Evolutionary conservation across 2,797 vertebrate genomes (phyloP).

Genomic region (Muscicapa comitata): DNA sequence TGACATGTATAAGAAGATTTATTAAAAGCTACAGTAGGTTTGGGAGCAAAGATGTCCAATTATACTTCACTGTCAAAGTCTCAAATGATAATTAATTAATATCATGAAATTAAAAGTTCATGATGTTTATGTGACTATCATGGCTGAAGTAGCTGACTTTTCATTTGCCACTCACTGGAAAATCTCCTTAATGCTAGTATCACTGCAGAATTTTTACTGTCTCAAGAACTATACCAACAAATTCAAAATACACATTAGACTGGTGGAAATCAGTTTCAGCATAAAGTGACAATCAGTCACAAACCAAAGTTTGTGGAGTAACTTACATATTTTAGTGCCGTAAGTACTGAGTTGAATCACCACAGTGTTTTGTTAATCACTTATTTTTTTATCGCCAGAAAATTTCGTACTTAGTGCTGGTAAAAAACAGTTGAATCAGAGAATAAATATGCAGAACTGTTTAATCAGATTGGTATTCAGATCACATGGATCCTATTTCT

Average conservation of each 20-base stretch:
- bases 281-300: background rate
- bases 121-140: background rate
- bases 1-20: background rate
- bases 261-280: background rate
- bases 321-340: background rate
- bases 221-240: background rate
- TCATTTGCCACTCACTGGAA: background rate
- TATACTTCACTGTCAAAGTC: background rate
- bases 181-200: background rate
- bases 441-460: background rate
- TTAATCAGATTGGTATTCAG: background rate
- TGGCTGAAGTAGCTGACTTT: background rate
- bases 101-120: slow-evolving; percentile 13
- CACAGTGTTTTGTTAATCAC: background rate
- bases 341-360: background rate
- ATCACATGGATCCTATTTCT: background rate
- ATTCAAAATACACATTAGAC: background rate
- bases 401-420: background rate
- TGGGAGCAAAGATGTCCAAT: background rate
- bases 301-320: background rate
- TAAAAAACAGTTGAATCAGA: background rate
- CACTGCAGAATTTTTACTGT: background rate
- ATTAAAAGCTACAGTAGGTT: background rate
- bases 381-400: background rate
- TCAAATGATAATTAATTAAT: background rate